Percentiles rank a stretch among this genome's conserved stretches.
These are phyloP conservation scores for Drosophila anceps DNA, from an alignment of 2,888 invertebrate genomes.

Conservation along the genomic window DNA sequence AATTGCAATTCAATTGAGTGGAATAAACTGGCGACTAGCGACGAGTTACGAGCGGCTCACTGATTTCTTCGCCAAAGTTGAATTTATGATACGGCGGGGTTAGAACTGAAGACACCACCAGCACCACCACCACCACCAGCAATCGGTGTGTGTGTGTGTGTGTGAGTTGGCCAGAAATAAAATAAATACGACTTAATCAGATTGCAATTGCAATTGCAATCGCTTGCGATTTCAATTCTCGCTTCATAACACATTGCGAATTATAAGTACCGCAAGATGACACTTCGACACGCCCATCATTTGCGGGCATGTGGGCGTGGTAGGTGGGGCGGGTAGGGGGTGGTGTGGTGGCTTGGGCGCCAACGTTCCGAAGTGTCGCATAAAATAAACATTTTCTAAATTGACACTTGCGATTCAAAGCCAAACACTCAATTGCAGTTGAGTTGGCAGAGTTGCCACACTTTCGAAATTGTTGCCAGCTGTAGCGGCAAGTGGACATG, in stretches of 20 bases:
- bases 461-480: conserved; percentile 46
- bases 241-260: conserved; percentile 40
- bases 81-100: conserved; percentile 42
- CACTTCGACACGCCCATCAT: conserved; percentile 29
- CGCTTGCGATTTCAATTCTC: conserved; percentile 60
- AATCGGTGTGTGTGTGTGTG: neutral
- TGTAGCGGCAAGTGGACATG: conserved; percentile 19
- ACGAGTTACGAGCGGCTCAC: conserved; percentile 31
- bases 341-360: neutral
- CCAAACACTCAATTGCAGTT: conserved; percentile 67
- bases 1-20: conserved; percentile 77
- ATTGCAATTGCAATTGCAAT: conserved; percentile 57
- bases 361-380: conserved; percentile 65
- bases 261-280: conserved; percentile 14
- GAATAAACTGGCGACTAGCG: conserved; percentile 68
- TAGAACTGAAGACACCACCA: neutral
- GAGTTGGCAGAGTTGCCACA: conserved; percentile 22
- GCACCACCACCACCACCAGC: neutral
- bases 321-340: too few relatives aligned
- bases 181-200: conserved; percentile 46
- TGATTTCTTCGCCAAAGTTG: conserved; percentile 23
- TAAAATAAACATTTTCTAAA: conserved; percentile 82
- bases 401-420: conserved; percentile 80
- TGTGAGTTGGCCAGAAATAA: neutral
- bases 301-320: neutral